A percentile compares a stretch with the other conserved stretches of the same genome.
Evolutionary conservation across 2,888 invertebrate genomes (phyloP).

Genomic region (Pherbina coryleti): DNA sequence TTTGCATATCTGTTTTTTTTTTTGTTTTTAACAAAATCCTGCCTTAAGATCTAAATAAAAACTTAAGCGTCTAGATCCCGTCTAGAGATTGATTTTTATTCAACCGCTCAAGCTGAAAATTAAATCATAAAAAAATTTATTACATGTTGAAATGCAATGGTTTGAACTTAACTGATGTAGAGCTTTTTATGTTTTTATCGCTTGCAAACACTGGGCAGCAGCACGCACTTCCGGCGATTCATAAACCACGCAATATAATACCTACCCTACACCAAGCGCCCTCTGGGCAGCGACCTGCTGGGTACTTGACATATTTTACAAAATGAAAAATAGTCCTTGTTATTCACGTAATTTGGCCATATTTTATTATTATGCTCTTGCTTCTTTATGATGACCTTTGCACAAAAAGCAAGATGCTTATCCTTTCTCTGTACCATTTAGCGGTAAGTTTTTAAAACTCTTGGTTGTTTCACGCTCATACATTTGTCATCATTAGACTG

Average conservation of each 20-base stretch:
- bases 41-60: no score
- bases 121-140: no score
- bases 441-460: neutral
- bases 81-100: no score
- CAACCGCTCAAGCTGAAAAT: no score
- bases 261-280: no score
- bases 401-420: neutral
- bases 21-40: no score
- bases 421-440: neutral
- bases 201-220: neutral
- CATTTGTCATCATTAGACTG: constrained; percentile 44
- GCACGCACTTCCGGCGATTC: neutral
- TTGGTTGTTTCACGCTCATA: neutral
- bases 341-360: neutral
- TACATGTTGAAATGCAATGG: no score
- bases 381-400: neutral
- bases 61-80: no score
- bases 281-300: neutral
- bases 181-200: neutral
- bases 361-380: neutral
- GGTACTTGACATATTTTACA: constrained; percentile 10
- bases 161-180: neutral
- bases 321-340: constrained; percentile 5
- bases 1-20: no score
- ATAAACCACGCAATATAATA: neutral